These are phyloP conservation scores for Petrocephalus zakoni DNA, from an alignment of 2,113 vertebrate genomes.

Conservation along the genomic window DNA sequence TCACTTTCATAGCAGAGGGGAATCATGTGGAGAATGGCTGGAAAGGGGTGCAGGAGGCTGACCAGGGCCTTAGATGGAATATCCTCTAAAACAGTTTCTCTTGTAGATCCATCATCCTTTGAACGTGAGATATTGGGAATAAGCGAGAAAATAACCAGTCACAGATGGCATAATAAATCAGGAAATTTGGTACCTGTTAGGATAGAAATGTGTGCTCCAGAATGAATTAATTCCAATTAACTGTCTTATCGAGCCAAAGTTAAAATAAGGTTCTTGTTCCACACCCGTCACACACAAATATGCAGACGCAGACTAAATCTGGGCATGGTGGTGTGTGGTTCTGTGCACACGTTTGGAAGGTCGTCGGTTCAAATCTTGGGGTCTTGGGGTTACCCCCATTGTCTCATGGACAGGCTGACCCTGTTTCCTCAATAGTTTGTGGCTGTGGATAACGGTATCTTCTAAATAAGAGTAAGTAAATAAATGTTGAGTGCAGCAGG, in stretches of 20 bases:
- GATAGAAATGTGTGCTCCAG: slow-evolving; percentile 24
- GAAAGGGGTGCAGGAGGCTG: background rate
- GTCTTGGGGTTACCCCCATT: background rate
- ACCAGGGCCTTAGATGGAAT: background rate
- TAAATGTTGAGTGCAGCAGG: background rate
- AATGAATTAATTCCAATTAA: slow-evolving; percentile 28
- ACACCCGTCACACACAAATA: background rate
- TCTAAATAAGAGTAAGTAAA: background rate
- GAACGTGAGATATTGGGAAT: slow-evolving; percentile 23
- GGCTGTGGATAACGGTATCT: background rate
- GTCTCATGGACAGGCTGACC: background rate
- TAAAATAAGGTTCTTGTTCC: background rate
- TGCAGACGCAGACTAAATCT: background rate
- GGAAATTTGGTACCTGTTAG: slow-evolving; percentile 25
- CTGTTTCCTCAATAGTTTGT: background rate
- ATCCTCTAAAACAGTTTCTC: background rate
- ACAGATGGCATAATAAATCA: slow-evolving; percentile 33
- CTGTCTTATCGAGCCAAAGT: slow-evolving; percentile 5
- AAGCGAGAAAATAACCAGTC: slow-evolving; percentile 26
- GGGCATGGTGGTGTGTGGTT: background rate
- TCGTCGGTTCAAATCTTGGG: background rate
- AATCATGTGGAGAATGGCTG: background rate
- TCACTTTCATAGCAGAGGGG: background rate
- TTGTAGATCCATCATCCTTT: slow-evolving; percentile 38
- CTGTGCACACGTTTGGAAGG: background rate